A percentile compares a stretch with the other conserved stretches of the same genome.
Evolutionary conservation across 2,113 vertebrate species (phyloP).

Genomic region (Myodes glareolus): DNA sequence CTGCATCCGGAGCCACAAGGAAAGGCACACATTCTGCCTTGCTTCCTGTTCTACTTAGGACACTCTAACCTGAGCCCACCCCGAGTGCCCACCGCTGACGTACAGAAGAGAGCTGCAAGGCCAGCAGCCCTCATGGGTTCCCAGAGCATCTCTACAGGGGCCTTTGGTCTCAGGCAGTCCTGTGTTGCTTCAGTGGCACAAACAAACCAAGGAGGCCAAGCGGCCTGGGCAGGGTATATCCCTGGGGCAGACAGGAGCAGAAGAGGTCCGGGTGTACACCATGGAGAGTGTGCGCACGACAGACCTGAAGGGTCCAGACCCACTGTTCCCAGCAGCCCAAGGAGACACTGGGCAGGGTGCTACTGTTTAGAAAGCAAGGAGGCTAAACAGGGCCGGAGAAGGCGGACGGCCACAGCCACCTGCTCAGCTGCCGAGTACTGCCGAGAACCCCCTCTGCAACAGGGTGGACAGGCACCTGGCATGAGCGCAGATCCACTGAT

Average conservation of each 20-base stretch:
- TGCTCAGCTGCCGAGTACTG: not conserved
- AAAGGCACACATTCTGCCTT: not conserved
- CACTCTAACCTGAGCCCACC: not conserved
- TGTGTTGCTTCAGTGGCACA: not conserved
- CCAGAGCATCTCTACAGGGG: not conserved
- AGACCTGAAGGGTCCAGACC: not conserved
- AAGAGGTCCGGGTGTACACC: not conserved
- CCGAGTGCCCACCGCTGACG: not conserved
- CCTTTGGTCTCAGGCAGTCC: not conserved
- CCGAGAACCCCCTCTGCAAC: fast-evolving
- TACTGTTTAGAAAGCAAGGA: not conserved
- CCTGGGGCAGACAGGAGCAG: not conserved
- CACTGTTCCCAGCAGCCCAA: not conserved
- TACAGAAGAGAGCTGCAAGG: not conserved
- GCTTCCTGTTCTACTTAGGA: not conserved
- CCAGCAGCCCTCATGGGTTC: not conserved
- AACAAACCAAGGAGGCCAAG: not conserved
- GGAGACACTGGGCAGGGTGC: not conserved
- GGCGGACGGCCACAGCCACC: not conserved
- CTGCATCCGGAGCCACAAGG: not conserved
- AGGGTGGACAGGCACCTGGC: conserved; percentile 83
- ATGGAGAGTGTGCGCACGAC: not conserved
- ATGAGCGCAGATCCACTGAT: conserved; percentile 98
- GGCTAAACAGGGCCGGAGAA: not conserved
- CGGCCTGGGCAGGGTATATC: not conserved